Percentiles rank a stretch among this genome's conserved stretches.
Evolutionary conservation across 2,797 vertebrate species (phyloP).

Genomic region (Coilia nasus): DNA sequence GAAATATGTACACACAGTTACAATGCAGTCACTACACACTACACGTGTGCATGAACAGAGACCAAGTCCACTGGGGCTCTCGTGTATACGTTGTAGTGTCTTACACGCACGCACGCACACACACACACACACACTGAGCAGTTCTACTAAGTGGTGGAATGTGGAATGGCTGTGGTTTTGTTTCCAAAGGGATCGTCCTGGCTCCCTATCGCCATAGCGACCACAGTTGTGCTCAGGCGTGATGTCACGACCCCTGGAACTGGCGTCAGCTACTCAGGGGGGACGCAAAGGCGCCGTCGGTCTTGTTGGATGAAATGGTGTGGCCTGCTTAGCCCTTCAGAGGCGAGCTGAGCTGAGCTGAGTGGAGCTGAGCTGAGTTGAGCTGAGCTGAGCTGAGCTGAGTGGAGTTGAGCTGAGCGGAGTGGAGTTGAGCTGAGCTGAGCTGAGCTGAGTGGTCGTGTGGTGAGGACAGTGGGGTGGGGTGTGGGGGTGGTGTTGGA

Average conservation of each 20-base stretch:
- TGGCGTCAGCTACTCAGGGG: conserved; percentile 71
- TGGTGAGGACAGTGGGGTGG: too few species aligned
- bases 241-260: conserved; percentile 70
- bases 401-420: too few species aligned
- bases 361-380: neutral
- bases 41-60: too few species aligned
- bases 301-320: conserved; percentile 32
- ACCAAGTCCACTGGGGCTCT: too few species aligned
- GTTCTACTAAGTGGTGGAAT: conserved; percentile 40
- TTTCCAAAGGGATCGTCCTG: neutral
- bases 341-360: neutral
- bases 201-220: neutral
- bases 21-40: too few species aligned
- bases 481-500: too few species aligned
- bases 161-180: conserved; percentile 37
- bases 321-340: conserved; percentile 46
- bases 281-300: conserved; percentile 63
- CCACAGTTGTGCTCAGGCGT: conserved; percentile 25
- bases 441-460: neutral
- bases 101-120: neutral
- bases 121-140: neutral
- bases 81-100: too few species aligned
- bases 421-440: neutral
- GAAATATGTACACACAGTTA: too few species aligned
- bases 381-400: neutral